Evolutionary conservation across 1,140 invertebrate species (phyloP).

Genomic region (Drosophila mayri): DNA sequence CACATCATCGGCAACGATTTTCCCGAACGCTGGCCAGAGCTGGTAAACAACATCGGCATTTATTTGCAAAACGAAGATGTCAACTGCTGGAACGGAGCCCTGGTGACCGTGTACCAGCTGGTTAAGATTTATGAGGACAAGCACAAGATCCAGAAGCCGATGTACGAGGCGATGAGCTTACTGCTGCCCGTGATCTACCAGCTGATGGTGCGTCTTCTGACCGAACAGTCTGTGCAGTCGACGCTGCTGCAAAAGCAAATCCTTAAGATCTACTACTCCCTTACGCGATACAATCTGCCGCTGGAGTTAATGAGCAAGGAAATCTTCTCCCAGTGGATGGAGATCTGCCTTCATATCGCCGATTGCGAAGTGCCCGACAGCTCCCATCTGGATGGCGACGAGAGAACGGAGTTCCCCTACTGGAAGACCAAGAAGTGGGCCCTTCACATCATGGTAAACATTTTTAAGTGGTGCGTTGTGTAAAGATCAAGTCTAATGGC

Average conservation of each 20-base stretch:
- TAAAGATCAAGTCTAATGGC: constrained; percentile 82
- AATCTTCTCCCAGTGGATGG: constrained; percentile 99
- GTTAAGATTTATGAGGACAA: constrained; percentile 99
- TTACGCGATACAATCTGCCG: constrained; percentile 95
- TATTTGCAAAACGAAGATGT: constrained; percentile 89
- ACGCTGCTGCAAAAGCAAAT: constrained; percentile 97
- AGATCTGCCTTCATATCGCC: constrained; percentile 92
- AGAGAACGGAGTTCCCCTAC: constrained; percentile 95
- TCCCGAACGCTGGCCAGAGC: constrained; percentile 96
- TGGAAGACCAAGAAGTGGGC: constrained; percentile 99
- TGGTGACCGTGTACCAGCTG: constrained; percentile 96
- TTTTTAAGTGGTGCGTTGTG: constrained; percentile 93
- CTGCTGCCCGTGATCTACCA: constrained; percentile 96
- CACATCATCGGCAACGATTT: constrained; percentile 98
- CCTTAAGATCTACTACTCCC: constrained; percentile 97
- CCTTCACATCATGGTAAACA: constrained; percentile 95
- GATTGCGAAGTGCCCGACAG: constrained; percentile 94
- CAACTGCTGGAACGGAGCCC: constrained; percentile 95
- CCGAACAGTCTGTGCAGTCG: constrained; percentile 94
- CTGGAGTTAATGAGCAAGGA: constrained; percentile 95
- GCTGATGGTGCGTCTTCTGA: constrained; percentile 92
- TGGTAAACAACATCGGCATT: constrained; percentile 96
- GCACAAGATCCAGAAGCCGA: constrained; percentile 93
- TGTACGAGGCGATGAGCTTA: constrained; percentile 97
- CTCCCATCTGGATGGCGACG: constrained; percentile 93